phyloP scores from a whole-genome alignment of 2,113 vertebrate species.

The Nematolebias whitei region DNA sequence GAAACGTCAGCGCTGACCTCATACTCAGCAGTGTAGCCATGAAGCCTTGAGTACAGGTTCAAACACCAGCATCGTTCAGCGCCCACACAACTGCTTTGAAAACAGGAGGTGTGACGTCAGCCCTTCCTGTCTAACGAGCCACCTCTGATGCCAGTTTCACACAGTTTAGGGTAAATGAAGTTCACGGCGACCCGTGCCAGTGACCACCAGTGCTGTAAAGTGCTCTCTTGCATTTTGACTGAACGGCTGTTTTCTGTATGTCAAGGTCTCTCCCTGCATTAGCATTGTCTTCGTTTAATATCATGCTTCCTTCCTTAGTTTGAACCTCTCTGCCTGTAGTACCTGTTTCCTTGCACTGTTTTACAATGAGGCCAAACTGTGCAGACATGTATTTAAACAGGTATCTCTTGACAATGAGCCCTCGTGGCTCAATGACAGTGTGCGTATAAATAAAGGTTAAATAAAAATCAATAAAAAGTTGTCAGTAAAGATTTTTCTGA shows the following conservation, averaged over 20 bases:
- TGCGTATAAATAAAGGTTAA: too few relatives aligned
- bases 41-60: conserved; percentile 47
- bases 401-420: too few relatives aligned
- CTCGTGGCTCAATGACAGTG: too few relatives aligned
- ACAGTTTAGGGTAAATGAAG: conserved; percentile 56
- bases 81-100: conserved; percentile 62
- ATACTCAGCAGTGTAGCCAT: conserved; percentile 21
- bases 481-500: conserved; percentile 37
- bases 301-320: conserved; percentile 63
- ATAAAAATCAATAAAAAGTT: too few relatives aligned
- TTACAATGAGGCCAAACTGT: conserved; percentile 65
- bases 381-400: too few relatives aligned
- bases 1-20: conserved; percentile 7
- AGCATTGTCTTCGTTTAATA: conserved; percentile 71
- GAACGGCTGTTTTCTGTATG: conserved; percentile 33
- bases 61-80: conserved; percentile 59
- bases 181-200: conserved; percentile 48
- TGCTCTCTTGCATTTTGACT: conserved; percentile 21
- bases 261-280: conserved; percentile 65
- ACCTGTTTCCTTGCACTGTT: conserved; percentile 61
- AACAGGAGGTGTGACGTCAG: conserved; percentile 29
- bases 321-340: conserved; percentile 38
- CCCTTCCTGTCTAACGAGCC: conserved; percentile 57
- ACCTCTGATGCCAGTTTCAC: conserved; percentile 66
- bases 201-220: conserved; percentile 63